Evolutionary conservation across 1,140 invertebrate species (phyloP).

Genomic region (Drosophila mauritiana): DNA sequence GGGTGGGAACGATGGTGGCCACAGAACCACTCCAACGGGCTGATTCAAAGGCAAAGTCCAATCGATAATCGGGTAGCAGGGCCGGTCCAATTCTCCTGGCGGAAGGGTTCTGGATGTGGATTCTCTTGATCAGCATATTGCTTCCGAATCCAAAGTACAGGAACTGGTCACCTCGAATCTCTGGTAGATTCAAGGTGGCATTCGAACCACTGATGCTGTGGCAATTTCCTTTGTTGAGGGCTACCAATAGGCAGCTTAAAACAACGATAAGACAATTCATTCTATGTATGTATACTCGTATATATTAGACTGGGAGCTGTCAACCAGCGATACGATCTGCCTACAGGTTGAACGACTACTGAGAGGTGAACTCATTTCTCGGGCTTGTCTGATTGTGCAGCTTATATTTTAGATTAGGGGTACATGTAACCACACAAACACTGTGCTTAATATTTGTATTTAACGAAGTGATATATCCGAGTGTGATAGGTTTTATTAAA

Average conservation of each 20-base stretch:
- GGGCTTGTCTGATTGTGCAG: no score
- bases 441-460: no score
- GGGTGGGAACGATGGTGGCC: slow-evolving; percentile 71
- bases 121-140: slow-evolving; percentile 69
- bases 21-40: slow-evolving; percentile 62
- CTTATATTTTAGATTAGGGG: no score
- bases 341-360: slow-evolving; percentile 19
- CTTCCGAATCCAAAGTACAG: slow-evolving; percentile 79
- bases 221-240: background rate
- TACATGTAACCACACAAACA: no score
- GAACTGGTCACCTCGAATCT: slow-evolving; percentile 61
- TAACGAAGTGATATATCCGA: no score
- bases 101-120: slow-evolving; percentile 68
- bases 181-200: slow-evolving; percentile 34
- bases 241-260: slow-evolving; percentile 6
- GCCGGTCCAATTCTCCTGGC: slow-evolving; percentile 46
- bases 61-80: slow-evolving; percentile 47
- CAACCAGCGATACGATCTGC: background rate
- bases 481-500: no score
- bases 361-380: background rate
- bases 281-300: background rate
- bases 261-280: slow-evolving; percentile 16
- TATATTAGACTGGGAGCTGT: background rate
- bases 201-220: slow-evolving; percentile 11
- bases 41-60: slow-evolving; percentile 57